Percentiles rank a stretch among this genome's conserved stretches.
phyloP scores from a whole-genome alignment of 2,113 vertebrate species.

The Callospermophilus lateralis region DNA sequence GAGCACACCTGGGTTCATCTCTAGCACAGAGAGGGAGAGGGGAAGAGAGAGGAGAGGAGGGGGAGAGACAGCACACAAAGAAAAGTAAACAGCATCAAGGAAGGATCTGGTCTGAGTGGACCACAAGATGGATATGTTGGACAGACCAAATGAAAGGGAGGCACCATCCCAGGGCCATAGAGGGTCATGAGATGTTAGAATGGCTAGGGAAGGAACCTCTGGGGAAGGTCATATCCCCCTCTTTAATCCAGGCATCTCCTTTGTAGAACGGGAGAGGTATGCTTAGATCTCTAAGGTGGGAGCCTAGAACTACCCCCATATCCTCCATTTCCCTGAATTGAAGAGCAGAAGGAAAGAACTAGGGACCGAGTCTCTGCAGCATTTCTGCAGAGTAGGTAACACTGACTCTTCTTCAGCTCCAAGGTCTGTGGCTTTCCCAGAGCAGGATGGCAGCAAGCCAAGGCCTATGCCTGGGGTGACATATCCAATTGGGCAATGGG shows the following conservation, averaged over 20 bases:
- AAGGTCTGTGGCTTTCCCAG: not conserved
- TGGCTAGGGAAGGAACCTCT: not conserved
- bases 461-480: not conserved
- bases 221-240: not conserved
- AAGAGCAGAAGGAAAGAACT: not conserved
- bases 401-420: not conserved
- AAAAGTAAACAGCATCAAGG: not conserved
- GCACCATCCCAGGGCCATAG: not conserved
- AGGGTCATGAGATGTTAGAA: not conserved
- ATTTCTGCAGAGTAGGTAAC: not conserved
- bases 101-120: conserved; percentile 7
- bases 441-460: conserved; percentile 30
- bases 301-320: not conserved
- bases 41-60: no score
- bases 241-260: not conserved
- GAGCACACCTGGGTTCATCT: not conserved
- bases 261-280: not conserved
- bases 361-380: not conserved
- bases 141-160: not conserved
- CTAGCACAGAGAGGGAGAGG: not conserved
- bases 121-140: not conserved
- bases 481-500: not conserved
- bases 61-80: no score
- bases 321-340: not conserved
- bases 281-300: not conserved